Evolutionary conservation across 1,140 invertebrate species (phyloP).

Genomic region (Drosophila oshimai): DNA sequence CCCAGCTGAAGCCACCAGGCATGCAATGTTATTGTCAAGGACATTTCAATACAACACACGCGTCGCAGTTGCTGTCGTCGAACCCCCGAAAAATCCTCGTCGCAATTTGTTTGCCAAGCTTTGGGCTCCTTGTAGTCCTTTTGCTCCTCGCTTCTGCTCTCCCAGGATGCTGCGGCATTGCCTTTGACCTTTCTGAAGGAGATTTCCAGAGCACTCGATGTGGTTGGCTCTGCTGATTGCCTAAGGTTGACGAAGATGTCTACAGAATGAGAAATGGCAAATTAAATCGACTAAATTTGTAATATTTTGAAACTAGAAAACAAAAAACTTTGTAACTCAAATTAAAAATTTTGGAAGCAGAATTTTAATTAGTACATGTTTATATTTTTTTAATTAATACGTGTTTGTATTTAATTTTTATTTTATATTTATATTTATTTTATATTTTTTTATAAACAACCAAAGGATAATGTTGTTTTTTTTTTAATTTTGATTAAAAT

Average conservation of each 20-base stretch:
- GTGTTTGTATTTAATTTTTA: too few species aligned
- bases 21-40: constrained; percentile 79
- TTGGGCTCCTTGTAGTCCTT: not conserved
- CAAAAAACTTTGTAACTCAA: not conserved
- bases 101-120: constrained; percentile 6
- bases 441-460: too few species aligned
- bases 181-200: constrained; percentile 79
- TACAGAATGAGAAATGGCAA: not conserved
- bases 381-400: too few species aligned
- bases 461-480: too few species aligned
- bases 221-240: constrained; percentile 21
- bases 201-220: constrained; percentile 43
- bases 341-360: too few species aligned
- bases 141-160: not conserved
- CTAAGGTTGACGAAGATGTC: constrained; percentile 1
- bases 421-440: too few species aligned
- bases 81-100: not conserved
- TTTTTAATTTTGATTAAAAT: too few species aligned
- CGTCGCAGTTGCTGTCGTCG: constrained; percentile 24
- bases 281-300: not conserved
- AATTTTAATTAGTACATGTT: too few species aligned
- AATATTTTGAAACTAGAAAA: not conserved
- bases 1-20: constrained; percentile 36
- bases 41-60: constrained; percentile 73
- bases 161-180: constrained; percentile 49